Evolutionary conservation across 2,113 vertebrate species (phyloP), one percentile per base, ranked within the genome.

Genomic region (Macaca fascicularis): DNA sequence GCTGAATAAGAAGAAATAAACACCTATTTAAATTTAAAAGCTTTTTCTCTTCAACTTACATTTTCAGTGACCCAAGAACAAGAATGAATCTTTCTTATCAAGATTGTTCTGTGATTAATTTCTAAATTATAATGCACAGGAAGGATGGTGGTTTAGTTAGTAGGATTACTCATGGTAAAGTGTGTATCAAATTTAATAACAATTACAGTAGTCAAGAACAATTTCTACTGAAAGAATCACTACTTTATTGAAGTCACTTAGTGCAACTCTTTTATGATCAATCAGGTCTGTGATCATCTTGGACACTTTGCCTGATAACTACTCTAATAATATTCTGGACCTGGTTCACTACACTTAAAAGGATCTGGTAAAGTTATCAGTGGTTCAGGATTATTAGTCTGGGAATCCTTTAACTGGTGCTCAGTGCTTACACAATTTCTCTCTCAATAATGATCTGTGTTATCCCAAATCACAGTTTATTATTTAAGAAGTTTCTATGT

Each of bases 1-100:
- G 81, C 86, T 64, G 27, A 94, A 97, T n/a, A 30, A 94, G 96
- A 93, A 86, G 85, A 93, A 97, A 80, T 20, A 93, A 97, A 57
- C 78, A 96, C 38, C 69, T 91, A 95, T 67, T 38, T 75, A 97
- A 95, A 95, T 72, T 85, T 72, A 70, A 93, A 96, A 70, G 4
- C 0, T 72, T 96, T 92, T 79, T 40, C 55, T 94, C 13, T 8
- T 87, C 35, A 8, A 0, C 9, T 95, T 90, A 84, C 32, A 55
- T 79, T 94, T 87, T 25, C 72, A 83, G 13, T 80, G 50, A 64
- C 55, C 30, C n/a, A 86, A 61, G 43, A 92, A 61, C 40, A 84
- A 38, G n/a, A 48, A 2, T 0, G 35, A 2, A 70, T 3, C 3
- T 40, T 93, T 85, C 52, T 72, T 94, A 94, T 78, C 38, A 43